These are phyloP conservation scores for Teleogryllus occipitalis DNA, from an alignment of 1,140 invertebrate genomes.

Conservation along the genomic window DNA sequence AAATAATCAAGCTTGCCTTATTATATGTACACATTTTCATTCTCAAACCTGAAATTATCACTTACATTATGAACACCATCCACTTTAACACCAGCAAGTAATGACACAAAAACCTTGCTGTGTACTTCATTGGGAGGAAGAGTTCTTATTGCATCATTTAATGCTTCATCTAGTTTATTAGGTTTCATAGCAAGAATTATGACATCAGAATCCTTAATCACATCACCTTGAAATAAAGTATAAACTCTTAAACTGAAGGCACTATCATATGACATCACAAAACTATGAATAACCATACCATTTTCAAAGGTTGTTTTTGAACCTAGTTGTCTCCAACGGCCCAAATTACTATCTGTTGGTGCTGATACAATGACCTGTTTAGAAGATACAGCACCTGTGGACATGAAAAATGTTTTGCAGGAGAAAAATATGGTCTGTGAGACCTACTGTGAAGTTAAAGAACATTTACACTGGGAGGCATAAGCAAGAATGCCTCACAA, in stretches of 20 bases:
- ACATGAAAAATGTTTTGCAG: not conserved
- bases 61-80: constrained; percentile 16
- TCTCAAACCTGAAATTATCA: not conserved
- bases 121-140: not conserved
- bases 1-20: not conserved
- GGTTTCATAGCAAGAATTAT: constrained; percentile 19
- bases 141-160: constrained; percentile 10
- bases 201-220: constrained; percentile 15
- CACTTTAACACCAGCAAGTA: constrained; percentile 15
- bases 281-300: not conserved
- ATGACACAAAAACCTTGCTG: constrained; percentile 15
- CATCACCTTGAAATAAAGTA: constrained; percentile 14
- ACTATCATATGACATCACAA: not conserved
- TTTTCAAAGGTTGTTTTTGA: constrained; percentile 11
- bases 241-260: not conserved
- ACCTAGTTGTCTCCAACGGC: constrained; percentile 6
- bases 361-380: constrained; percentile 8
- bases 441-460: not conserved
- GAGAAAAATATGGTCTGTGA: not conserved
- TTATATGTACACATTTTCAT: not conserved
- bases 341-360: constrained; percentile 10
- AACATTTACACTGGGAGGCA: not conserved
- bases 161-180: constrained; percentile 12
- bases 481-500: too few species aligned
- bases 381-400: constrained; percentile 4